Conservation (phyloP, 1,140 invertebrate species). For the Aphelenchoides fujianensis region DNA sequence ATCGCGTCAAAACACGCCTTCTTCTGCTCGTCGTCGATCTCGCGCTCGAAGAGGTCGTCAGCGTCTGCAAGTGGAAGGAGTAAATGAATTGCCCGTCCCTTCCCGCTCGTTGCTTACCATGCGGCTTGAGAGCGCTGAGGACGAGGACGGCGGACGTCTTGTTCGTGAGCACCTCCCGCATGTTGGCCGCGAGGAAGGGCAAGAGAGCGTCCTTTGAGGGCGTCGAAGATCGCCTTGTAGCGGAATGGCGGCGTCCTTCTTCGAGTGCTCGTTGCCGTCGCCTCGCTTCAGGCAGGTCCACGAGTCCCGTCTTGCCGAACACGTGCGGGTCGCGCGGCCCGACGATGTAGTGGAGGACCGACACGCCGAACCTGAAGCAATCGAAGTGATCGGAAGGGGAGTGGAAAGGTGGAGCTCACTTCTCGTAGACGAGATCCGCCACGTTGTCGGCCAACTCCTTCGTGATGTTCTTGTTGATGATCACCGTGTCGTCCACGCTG, state of each 20-base stretch:
- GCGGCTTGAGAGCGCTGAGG: constrained; percentile 34
- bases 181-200: constrained; percentile 47
- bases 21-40: constrained; percentile 29
- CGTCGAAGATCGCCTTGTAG: constrained; percentile 49
- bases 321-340: constrained; percentile 70
- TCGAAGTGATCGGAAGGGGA: no score
- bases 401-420: no score
- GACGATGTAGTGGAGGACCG: constrained; percentile 76
- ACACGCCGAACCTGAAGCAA: constrained; percentile 64
- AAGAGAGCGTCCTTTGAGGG: constrained; percentile 30
- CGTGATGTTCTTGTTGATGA: constrained; percentile 75
- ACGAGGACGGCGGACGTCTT: constrained; percentile 43
- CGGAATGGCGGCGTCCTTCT: constrained; percentile 24
- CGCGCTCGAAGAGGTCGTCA: constrained; percentile 27
- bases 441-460: constrained; percentile 73
- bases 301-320: constrained; percentile 32
- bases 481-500: constrained; percentile 84
- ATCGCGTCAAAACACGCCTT: constrained; percentile 47
- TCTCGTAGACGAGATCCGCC: constrained; percentile 51
- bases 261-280: no score
- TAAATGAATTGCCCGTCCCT: background rate
- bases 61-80: constrained; percentile 32
- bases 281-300: no score
- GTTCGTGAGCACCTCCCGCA: constrained; percentile 44
- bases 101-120: background rate